Evolutionary conservation across 2,113 vertebrate genomes (phyloP).

Genomic region (Serilophus lunatus): DNA sequence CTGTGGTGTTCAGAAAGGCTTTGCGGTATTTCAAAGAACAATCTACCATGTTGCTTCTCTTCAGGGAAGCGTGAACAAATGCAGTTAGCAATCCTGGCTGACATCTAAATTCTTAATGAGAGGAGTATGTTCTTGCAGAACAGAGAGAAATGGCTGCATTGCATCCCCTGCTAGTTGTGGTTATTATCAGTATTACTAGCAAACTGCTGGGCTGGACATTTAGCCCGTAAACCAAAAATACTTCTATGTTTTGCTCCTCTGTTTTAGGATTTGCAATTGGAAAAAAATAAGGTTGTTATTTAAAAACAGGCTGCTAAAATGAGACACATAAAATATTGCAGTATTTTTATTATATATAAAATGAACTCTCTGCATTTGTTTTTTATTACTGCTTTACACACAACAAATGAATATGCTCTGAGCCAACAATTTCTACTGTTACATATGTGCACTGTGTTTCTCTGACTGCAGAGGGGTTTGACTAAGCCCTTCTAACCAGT

Average conservation of each 20-base stretch:
- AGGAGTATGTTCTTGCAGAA: conserved; percentile 18
- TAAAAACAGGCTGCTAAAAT: conserved; percentile 65
- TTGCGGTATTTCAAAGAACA: not conserved
- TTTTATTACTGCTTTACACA: conserved; percentile 65
- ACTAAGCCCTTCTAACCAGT: conserved; percentile 33
- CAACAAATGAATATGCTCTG: conserved; percentile 57
- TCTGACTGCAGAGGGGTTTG: conserved; percentile 27
- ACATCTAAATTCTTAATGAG: conserved; percentile 30
- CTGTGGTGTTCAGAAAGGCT: not conserved
- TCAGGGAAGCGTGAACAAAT: conserved; percentile 2
- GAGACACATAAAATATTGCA: conserved; percentile 65
- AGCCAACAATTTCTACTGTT: conserved; percentile 67
- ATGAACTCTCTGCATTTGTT: conserved; percentile 61
- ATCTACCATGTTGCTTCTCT: conserved; percentile 4
- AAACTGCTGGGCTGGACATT: conserved; percentile 54
- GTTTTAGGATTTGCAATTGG: conserved; percentile 46
- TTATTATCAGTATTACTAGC: conserved; percentile 51
- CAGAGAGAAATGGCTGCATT: conserved; percentile 6
- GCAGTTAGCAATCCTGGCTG: conserved; percentile 23
- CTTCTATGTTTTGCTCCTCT: conserved; percentile 51
- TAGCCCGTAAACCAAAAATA: conserved; percentile 61
- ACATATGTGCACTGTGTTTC: conserved; percentile 47
- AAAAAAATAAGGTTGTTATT: conserved; percentile 55
- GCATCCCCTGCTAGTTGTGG: conserved; percentile 53
- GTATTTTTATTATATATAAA: conserved; percentile 66